Evolutionary conservation across 2,113 vertebrate genomes (phyloP), one percentile per base, ranked within the genome.

Genomic region (Stegostoma tigrinum): DNA sequence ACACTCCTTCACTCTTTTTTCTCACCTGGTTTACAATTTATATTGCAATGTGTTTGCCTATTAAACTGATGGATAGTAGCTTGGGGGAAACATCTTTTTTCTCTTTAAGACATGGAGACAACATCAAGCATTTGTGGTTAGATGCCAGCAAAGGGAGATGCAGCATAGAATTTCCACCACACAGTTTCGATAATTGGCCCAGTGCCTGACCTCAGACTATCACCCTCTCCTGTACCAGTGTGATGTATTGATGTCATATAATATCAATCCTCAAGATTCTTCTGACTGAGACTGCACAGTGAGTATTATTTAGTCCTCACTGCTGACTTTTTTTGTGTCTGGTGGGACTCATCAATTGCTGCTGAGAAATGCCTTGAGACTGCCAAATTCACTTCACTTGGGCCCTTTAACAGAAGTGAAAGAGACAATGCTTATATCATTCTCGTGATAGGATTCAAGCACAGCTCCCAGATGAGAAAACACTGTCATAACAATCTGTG

Each of bases 11-110:
- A 23, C 89, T 64, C 19, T 61, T 61, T 34, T 66, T 66, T 66
- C 61, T 61, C 89, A 93, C 38, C n/a, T 93, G 89, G 34, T 23
- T 93, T 93, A 67, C 61, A 93, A 66, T 93, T 66, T 90, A 38
- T 67, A 93, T 93, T 93, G 89, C 89, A 67, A 38, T 34, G 66
- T 93, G 61, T 93, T 93, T 93, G 89, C n/a, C 89, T 93, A 66
- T 93, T 93, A 93, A 93, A 67, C 89, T 66, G 61, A 93, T 67
- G 21, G 61, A 93, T 66, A 66, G 89, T 12, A 93, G 89, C 89
- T 12, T 2, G 23, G 89, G 61, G 89, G 30, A 93, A 93, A 38
- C 61, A 67, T 66, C 55, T 38, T 66, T 64, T 93, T 27, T 91
- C 55, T 91, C n/a, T 93, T 93, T 64, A 67, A 93, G 89, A 93